Evolutionary conservation across 2,113 vertebrate genomes (phyloP).

Genomic region (Eulemur macaco): DNA sequence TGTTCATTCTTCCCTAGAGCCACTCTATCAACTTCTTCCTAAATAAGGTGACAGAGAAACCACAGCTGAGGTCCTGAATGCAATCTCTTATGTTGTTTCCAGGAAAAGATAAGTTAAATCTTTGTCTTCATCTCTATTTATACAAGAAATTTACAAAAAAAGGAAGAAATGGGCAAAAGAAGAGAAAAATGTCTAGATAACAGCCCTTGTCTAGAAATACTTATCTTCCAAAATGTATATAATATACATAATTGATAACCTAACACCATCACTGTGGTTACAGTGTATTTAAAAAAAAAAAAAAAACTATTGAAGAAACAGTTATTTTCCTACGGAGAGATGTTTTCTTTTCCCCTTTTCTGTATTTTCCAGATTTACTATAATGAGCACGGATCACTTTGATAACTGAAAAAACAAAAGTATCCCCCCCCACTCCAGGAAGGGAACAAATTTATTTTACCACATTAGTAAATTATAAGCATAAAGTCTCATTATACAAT

Average conservation of each 20-base stretch:
- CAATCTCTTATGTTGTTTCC: constrained; percentile 1
- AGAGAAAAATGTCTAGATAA: background rate
- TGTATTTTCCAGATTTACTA: constrained; percentile 47
- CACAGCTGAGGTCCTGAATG: constrained; percentile 73
- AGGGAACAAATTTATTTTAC: constrained; percentile 19
- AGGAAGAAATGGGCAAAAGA: background rate
- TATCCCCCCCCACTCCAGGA: background rate
- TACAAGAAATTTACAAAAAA: background rate
- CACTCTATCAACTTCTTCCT: constrained; percentile 18
- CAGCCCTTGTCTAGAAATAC: constrained; percentile 4
- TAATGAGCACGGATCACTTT: background rate
- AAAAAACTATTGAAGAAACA: background rate
- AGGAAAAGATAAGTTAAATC: constrained; percentile 44
- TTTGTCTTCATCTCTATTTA: constrained; percentile 58
- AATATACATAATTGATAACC: background rate
- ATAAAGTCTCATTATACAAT: background rate
- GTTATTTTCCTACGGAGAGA: background rate
- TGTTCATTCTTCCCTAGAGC: constrained; percentile 18
- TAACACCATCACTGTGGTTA: background rate
- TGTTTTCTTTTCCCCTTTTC: constrained; percentile 30
- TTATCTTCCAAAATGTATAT: background rate
- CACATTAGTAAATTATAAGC: constrained; percentile 15
- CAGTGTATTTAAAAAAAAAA: background rate
- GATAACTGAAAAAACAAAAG: background rate
- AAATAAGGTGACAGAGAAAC: constrained; percentile 25